These are phyloP conservation scores for Agonopterix arenella DNA, from an alignment of 2,888 invertebrate genomes.

Conservation along the genomic window DNA sequence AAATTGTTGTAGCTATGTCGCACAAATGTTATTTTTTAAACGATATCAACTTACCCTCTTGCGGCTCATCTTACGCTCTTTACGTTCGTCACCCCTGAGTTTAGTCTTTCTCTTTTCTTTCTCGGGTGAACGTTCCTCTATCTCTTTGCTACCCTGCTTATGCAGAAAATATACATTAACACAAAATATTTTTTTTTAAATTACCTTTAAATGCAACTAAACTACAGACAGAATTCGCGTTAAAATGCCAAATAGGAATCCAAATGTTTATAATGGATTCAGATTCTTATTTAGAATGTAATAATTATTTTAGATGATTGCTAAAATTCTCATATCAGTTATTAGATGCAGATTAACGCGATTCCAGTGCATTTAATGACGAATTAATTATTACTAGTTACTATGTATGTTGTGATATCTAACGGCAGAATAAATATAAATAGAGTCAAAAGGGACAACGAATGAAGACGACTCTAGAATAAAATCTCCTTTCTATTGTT, in stretches of 20 bases:
- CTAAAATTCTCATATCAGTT: too few relatives aligned
- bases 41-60: slow-evolving; percentile 80
- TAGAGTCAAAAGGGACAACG: slow-evolving; percentile 48
- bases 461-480: slow-evolving; percentile 31
- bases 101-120: slow-evolving; percentile 86
- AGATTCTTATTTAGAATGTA: too few relatives aligned
- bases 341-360: too few relatives aligned
- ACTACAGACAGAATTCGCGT: too few relatives aligned
- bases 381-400: neutral
- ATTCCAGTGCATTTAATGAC: too few relatives aligned
- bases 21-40: neutral
- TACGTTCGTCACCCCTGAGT: slow-evolving; percentile 75
- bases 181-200: neutral
- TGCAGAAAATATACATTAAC: slow-evolving; percentile 41
- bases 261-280: too few relatives aligned
- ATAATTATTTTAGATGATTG: too few relatives aligned
- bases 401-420: neutral
- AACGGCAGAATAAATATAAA: neutral
- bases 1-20: too few relatives aligned
- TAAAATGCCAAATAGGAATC: too few relatives aligned
- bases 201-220: neutral
- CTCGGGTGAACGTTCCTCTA: slow-evolving; percentile 77
- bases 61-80: slow-evolving; percentile 87
- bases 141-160: slow-evolving; percentile 76
- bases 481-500: slow-evolving; percentile 1